Conservation (phyloP, 1,140 invertebrate genomes). For the Lethocerus indicus region DNA sequence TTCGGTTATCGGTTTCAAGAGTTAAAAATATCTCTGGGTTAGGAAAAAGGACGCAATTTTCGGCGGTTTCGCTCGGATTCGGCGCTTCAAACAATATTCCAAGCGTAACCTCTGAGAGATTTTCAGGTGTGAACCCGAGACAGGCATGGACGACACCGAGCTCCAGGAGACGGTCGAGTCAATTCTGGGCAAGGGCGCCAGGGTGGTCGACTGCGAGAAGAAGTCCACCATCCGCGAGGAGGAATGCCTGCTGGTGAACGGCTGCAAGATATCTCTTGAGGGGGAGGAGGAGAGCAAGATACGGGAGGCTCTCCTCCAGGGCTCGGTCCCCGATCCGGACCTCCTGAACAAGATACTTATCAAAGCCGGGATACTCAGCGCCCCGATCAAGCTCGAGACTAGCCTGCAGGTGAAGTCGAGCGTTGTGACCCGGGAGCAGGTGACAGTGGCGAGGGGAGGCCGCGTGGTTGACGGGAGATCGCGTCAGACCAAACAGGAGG, state of each 20-base stretch:
- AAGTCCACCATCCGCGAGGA: slow-evolving; percentile 52
- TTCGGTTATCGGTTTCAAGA: too few relatives aligned
- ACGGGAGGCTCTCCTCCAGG: slow-evolving; percentile 47
- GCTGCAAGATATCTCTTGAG: slow-evolving; percentile 47
- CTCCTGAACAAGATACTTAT: slow-evolving; percentile 51
- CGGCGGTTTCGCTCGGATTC: too few relatives aligned
- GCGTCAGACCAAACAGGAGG: slow-evolving; percentile 54
- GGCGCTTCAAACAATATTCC: too few relatives aligned
- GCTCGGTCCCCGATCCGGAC: slow-evolving; percentile 52
- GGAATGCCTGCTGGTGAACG: slow-evolving; percentile 57
- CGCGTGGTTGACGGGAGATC: slow-evolving; percentile 51
- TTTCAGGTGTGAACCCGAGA: too few relatives aligned
- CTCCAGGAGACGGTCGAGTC: slow-evolving; percentile 62
- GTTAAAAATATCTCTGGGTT: too few relatives aligned
- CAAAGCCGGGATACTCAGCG: slow-evolving; percentile 30
- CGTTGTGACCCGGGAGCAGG: slow-evolving; percentile 52
- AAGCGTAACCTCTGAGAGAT: too few relatives aligned
- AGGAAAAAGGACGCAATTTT: too few relatives aligned
- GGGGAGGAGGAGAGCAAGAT: slow-evolving; percentile 51
- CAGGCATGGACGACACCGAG: slow-evolving; percentile 58
- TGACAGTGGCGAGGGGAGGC: slow-evolving; percentile 48
- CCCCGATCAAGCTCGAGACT: slow-evolving; percentile 53
- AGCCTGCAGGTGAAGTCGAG: slow-evolving; percentile 54
- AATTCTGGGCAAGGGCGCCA: slow-evolving; percentile 52
- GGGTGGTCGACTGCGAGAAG: slow-evolving; percentile 59